A percentile compares a stretch with the other conserved stretches of the same genome.
These are phyloP conservation scores for Liposcelis brunnea DNA, from an alignment of 2,888 invertebrate species.

Conservation along the genomic window DNA sequence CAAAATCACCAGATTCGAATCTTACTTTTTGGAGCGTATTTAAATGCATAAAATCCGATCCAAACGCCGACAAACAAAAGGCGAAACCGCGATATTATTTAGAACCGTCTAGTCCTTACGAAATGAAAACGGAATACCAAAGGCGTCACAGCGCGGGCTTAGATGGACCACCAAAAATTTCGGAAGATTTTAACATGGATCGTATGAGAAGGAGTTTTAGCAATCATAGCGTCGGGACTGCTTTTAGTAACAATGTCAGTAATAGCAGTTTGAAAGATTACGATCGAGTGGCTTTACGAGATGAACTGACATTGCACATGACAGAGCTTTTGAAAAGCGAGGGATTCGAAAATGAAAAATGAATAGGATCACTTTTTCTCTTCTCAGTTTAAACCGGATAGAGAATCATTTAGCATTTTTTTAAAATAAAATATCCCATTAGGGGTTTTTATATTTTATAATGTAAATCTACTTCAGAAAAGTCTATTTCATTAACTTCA, in stretches of 20 bases:
- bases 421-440: too few species aligned
- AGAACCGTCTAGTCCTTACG: constrained; percentile 6
- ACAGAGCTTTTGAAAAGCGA: constrained; percentile 18
- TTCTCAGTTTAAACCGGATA: constrained; percentile 9
- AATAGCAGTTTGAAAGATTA: constrained; percentile 29
- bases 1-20: too few species aligned
- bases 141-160: not conserved
- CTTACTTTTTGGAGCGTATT: not conserved
- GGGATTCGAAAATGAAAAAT: not conserved
- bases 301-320: constrained; percentile 29
- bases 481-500: too few species aligned
- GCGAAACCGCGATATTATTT: not conserved
- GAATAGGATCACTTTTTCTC: too few species aligned
- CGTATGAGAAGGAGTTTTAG: too few species aligned
- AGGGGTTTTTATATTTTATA: too few species aligned
- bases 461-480: too few species aligned
- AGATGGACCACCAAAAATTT: too few species aligned
- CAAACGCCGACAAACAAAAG: too few species aligned
- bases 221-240: too few species aligned
- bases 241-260: constrained; percentile 22
- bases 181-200: too few species aligned
- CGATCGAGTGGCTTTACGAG: constrained; percentile 26
- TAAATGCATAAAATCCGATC: not conserved
- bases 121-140: not conserved
- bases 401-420: constrained; percentile 7